These are phyloP conservation scores for Diaperis boleti DNA, from an alignment of 2,888 invertebrate genomes.

Conservation along the genomic window DNA sequence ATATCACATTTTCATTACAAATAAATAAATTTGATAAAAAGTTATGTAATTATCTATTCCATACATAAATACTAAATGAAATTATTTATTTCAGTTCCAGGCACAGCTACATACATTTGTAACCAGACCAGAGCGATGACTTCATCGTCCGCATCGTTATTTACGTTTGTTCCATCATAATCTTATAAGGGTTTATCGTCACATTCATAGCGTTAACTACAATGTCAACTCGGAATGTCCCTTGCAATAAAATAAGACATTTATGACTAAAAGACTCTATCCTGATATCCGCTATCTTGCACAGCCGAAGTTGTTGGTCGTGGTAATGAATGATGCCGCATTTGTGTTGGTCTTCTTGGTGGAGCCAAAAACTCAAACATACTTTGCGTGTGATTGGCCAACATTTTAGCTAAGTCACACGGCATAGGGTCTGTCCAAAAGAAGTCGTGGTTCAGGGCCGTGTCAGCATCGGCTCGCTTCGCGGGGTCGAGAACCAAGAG, in stretches of 20 bases:
- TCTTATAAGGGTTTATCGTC: background rate
- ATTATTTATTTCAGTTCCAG: too few species aligned
- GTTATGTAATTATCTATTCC: too few species aligned
- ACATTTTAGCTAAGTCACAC: conserved; percentile 89
- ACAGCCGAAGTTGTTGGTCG: conserved; percentile 68
- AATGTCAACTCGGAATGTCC: conserved; percentile 8
- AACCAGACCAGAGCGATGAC: too few species aligned
- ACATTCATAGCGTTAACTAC: background rate
- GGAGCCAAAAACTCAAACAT: conserved; percentile 95
- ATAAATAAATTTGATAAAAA: too few species aligned
- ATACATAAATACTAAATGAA: too few species aligned
- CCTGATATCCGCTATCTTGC: conserved; percentile 87
- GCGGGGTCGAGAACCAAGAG: conserved; percentile 92
- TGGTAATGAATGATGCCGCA: conserved; percentile 73
- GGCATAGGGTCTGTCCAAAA: conserved; percentile 99
- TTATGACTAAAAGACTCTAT: conserved; percentile 79
- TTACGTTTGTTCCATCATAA: background rate
- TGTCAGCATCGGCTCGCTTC: conserved; percentile 89
- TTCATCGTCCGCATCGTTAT: too few species aligned
- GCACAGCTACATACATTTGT: too few species aligned
- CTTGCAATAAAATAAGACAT: conserved; percentile 8
- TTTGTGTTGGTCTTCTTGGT: conserved; percentile 77
- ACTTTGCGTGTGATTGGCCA: conserved; percentile 89
- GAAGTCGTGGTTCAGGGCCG: conserved; percentile 96
- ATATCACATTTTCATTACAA: too few species aligned